These are phyloP conservation scores for Pelagia noctiluca DNA, from an alignment of 30 jellyfish, hydroid and myxozoan genomes.

Conservation along the genomic window DNA sequence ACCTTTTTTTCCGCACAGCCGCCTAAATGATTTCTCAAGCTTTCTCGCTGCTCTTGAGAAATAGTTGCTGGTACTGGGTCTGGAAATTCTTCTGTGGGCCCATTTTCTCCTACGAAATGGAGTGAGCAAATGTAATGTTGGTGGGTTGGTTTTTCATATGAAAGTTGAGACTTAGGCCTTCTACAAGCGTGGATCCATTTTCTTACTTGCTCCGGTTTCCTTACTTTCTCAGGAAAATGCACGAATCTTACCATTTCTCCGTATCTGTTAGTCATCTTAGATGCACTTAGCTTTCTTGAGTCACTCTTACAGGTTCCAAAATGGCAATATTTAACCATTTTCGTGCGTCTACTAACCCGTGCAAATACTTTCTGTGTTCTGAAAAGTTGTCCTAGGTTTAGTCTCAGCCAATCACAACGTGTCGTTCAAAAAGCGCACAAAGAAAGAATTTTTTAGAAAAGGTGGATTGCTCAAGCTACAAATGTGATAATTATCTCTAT, in stretches of 20 bases:
- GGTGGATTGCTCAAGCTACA: too few species aligned
- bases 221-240: background rate
- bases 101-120: background rate
- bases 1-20: too few species aligned
- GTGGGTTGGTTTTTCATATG: background rate
- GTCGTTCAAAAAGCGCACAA: too few species aligned
- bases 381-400: too few species aligned
- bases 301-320: background rate
- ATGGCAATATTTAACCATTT: background rate
- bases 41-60: background rate
- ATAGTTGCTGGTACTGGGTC: background rate
- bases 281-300: background rate
- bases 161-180: background rate
- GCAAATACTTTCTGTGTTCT: too few species aligned
- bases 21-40: background rate
- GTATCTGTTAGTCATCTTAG: background rate
- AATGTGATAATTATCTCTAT: too few species aligned
- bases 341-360: too few species aligned
- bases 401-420: too few species aligned
- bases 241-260: background rate
- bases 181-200: background rate
- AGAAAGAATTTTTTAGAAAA: too few species aligned
- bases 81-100: background rate
- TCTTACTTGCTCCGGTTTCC: background rate
- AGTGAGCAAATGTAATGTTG: background rate